Percentiles rank a stretch among this genome's conserved stretches.
Evolutionary conservation across 2,888 invertebrate species (phyloP).

Genomic region (Notocelia uddmanniana): DNA sequence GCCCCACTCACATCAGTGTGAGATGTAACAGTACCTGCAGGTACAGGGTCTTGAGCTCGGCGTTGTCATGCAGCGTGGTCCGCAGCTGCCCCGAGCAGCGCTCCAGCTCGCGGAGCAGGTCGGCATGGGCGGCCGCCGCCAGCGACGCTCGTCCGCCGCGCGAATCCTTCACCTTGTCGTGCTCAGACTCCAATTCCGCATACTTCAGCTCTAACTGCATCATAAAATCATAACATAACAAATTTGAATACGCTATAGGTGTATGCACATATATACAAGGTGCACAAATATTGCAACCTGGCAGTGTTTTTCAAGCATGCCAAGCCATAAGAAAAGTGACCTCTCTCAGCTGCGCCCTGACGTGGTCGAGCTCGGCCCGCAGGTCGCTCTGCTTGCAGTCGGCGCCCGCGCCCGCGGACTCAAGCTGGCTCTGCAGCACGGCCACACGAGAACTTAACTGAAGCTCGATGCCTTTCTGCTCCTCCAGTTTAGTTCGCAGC

Average conservation of each 20-base stretch:
- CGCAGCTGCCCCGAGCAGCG: constrained; percentile 81
- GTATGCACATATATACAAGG: too few species aligned
- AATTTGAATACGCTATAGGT: too few species aligned
- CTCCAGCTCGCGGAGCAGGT: constrained; percentile 78
- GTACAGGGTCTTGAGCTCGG: constrained; percentile 80
- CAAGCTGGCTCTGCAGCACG: constrained; percentile 73
- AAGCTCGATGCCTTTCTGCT: constrained; percentile 74
- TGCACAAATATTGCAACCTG: too few species aligned
- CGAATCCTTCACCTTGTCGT: constrained; percentile 61
- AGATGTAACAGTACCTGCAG: constrained; percentile 70
- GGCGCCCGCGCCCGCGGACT: constrained; percentile 64
- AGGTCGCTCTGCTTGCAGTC: constrained; percentile 70
- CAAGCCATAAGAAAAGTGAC: constrained; percentile 54
- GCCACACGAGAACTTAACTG: constrained; percentile 74
- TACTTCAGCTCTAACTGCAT: constrained; percentile 72
- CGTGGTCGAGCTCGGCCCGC: constrained; percentile 66
- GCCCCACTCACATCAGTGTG: not conserved
- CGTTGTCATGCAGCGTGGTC: constrained; percentile 79
- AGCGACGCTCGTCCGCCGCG: not conserved
- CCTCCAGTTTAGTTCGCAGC: constrained; percentile 70
- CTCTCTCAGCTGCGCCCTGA: constrained; percentile 71
- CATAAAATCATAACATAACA: too few species aligned
- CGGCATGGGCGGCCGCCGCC: constrained; percentile 45
- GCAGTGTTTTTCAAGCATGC: too few species aligned
- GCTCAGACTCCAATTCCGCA: constrained; percentile 76